Percentiles rank a stretch among this genome's conserved stretches.
Conservation (phyloP, 2,888 invertebrate species). For the Zonitis immaculata region DNA sequence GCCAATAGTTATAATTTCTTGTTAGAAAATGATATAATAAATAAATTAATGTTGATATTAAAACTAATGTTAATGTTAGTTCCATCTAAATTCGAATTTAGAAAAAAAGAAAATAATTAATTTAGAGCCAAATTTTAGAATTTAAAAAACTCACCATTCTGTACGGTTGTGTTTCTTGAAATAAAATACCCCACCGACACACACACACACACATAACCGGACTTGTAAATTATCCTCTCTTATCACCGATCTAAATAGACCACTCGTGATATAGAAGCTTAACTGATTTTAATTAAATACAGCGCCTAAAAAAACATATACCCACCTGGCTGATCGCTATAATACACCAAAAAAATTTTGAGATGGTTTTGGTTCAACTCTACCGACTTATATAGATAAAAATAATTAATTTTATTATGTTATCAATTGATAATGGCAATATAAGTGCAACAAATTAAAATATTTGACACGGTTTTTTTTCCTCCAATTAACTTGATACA, state of each 20-base stretch:
- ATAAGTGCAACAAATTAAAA: too few species aligned
- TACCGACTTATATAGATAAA: too few species aligned
- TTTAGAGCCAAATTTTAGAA: too few species aligned
- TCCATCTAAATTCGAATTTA: neutral
- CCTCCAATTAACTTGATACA: too few species aligned
- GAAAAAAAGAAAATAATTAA: neutral
- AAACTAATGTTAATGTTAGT: conserved; percentile 1
- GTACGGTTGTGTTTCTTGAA: neutral
- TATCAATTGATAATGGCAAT: too few species aligned
- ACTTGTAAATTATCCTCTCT: neutral
- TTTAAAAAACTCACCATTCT: neutral
- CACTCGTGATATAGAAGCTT: neutral
- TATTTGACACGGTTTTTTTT: too few species aligned
- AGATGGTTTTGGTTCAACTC: too few species aligned
- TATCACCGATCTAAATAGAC: neutral
- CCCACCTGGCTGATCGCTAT: neutral
- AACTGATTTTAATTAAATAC: neutral
- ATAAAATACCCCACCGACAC: neutral
- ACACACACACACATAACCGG: neutral
- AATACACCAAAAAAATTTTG: too few species aligned
- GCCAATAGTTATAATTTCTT: conserved; percentile 33
- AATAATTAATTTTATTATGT: too few species aligned
- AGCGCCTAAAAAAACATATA: rapidly evolving
- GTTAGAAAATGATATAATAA: conserved; percentile 24
- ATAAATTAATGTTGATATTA: conserved; percentile 16